These are phyloP conservation scores for Leptura quadrifasciata DNA, from an alignment of 2,888 invertebrate species.

Conservation along the genomic window DNA sequence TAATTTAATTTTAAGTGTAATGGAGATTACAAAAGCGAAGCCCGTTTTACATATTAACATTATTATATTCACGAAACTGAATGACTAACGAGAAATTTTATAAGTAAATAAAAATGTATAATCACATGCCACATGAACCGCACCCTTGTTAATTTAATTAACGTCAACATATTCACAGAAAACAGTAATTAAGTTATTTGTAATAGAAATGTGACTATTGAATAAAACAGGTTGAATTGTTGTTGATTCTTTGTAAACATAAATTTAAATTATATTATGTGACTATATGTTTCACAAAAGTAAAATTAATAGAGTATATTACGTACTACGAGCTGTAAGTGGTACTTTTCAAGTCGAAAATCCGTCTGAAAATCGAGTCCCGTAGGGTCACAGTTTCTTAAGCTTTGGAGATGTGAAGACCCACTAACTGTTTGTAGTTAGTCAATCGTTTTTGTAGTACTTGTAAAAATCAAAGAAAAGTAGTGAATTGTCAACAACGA, in stretches of 20 bases:
- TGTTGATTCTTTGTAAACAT: neutral
- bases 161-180: neutral
- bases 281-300: no score
- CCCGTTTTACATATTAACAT: neutral
- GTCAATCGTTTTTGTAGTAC: no score
- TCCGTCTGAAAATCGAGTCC: no score
- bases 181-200: neutral
- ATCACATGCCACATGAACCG: neutral
- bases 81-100: neutral
- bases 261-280: neutral
- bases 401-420: no score
- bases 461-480: no score
- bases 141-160: neutral
- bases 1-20: neutral
- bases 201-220: neutral
- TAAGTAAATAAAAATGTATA: neutral
- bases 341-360: no score
- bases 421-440: no score
- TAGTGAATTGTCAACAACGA: no score
- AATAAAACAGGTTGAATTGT: neutral
- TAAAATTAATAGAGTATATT: no score
- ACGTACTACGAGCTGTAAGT: no score
- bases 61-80: neutral
- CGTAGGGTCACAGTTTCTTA: no score
- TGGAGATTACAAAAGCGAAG: neutral